These are phyloP conservation scores for Marasmarcha lunaedactyla DNA, from an alignment of 2,888 invertebrate genomes.

Conservation along the genomic window DNA sequence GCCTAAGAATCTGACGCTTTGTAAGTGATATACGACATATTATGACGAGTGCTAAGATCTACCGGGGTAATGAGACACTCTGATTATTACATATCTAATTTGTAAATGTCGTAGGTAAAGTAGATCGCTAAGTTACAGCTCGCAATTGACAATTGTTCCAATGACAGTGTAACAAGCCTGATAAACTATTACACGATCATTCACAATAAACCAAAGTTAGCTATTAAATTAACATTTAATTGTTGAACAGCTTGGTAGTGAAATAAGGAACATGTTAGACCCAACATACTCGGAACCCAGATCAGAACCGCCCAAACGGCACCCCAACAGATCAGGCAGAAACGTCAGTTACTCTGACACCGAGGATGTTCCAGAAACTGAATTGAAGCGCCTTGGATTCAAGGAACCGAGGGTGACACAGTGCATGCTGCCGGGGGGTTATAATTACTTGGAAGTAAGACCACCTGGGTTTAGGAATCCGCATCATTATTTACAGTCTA, in stretches of 20 bases:
- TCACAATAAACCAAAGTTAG: no score
- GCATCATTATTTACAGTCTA: conserved; percentile 55
- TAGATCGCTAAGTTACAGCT: no score
- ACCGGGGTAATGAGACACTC: no score
- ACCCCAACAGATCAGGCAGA: conserved; percentile 4
- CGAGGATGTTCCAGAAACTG: not conserved
- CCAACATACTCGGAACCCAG: conserved; percentile 18
- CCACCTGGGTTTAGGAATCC: conserved; percentile 69
- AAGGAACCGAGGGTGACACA: conserved; percentile 32
- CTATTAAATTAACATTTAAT: no score
- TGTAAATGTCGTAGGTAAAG: no score
- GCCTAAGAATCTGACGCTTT: no score
- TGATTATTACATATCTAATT: no score
- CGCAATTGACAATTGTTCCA: no score
- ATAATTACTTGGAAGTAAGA: conserved; percentile 71
- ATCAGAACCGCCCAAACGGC: conserved; percentile 11
- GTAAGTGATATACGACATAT: no score
- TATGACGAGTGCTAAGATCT: no score
- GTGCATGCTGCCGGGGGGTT: conserved; percentile 70
- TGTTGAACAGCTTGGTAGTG: conserved; percentile 41
- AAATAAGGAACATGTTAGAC: conserved; percentile 40
- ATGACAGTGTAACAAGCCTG: no score
- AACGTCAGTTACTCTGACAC: not conserved
- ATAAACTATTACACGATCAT: no score
- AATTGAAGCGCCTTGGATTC: conserved; percentile 11